A percentile compares a stretch with the other conserved stretches of the same genome.
phyloP scores from a whole-genome alignment of 2,113 vertebrate genomes.

The Setophaga kirtlandii region DNA sequence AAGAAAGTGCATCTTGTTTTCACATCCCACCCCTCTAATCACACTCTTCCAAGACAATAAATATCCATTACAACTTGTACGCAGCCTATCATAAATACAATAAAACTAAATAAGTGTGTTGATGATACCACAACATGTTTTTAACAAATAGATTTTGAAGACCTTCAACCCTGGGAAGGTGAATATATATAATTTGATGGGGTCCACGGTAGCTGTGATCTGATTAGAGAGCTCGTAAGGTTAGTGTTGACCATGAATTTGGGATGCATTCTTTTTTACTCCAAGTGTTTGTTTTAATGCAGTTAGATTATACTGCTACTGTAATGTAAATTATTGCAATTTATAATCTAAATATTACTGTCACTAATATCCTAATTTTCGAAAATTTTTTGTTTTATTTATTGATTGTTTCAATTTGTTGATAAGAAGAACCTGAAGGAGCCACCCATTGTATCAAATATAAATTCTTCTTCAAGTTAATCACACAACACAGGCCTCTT shows the following conservation, averaged over 20 bases:
- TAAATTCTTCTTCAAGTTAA: background rate
- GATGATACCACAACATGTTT: background rate
- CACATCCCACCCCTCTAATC: background rate
- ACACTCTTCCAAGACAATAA: slow-evolving; percentile 14
- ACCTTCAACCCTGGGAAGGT: background rate
- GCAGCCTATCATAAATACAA: background rate
- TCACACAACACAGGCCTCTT: background rate
- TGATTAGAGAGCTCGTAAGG: slow-evolving; percentile 12
- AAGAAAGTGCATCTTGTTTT: slow-evolving; percentile 39
- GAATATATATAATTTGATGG: background rate
- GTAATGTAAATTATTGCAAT: background rate
- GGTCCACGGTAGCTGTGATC: background rate
- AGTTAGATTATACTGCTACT: background rate
- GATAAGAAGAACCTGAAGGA: background rate
- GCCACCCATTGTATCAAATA: background rate
- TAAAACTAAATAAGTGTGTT: background rate
- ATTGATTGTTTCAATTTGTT: background rate
- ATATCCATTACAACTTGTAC: background rate
- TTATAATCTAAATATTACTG: background rate
- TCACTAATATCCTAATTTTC: background rate
- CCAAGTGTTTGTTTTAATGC: background rate
- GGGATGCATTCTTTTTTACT: background rate
- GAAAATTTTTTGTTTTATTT: background rate
- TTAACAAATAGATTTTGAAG: slow-evolving; percentile 18
- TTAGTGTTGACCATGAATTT: background rate